Base-by-base conservation (phyloP, 2,888 invertebrate species). In the Ochropleura plecta region DNA sequence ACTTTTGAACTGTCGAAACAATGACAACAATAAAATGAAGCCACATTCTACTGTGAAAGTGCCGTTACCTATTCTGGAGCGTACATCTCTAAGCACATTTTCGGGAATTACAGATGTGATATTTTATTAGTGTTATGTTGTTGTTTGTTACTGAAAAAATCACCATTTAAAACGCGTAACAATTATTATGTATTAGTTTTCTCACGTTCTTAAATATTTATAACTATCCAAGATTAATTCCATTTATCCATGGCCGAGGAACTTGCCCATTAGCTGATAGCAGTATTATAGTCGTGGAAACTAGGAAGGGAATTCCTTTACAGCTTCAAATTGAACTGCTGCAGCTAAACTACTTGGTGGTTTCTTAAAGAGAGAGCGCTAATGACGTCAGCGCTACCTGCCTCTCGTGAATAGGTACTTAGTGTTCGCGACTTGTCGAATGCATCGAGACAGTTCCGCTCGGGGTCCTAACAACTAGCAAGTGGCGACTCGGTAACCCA, bases 301-400 rank as follows among this genome's bases (percentile, higher is more conserved):
- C 53, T 18, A 44, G 12, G 16, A 44, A 10, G 16, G 40, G 0
- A 10, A 16, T 42, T 20, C 18, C 16, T 18, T 7, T 5, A 20
- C 7, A 66, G 18, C 14, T 20, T 18, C 20, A 9, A 12, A 14
- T 69, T 7, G 18, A 18, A 44, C 62, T 83, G 69, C 53, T 82
- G 49, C 5, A 40, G 10, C 5, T 14, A 16, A 20, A 14, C 9
- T 9, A 40, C 5, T 10, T 8, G 8, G 16, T 71, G 69, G n/a
- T 63, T 44, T 66, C 42, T 67, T 62, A 66, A 30, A 30, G 72
- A 57, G 62, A 62, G 10, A 59, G 20, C 65, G 68, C 75, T 87
- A 86, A 86, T 86, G 85, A 87, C 85, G 76, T 84, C 80, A 78
- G 53, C 30, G 60, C 64, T 68, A 75, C 79, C 81, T 68, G 70